Percentiles rank a stretch among this genome's conserved stretches.
phyloP scores from a whole-genome alignment of 2,113 vertebrate species.

The Amblyornis subalaris region DNA sequence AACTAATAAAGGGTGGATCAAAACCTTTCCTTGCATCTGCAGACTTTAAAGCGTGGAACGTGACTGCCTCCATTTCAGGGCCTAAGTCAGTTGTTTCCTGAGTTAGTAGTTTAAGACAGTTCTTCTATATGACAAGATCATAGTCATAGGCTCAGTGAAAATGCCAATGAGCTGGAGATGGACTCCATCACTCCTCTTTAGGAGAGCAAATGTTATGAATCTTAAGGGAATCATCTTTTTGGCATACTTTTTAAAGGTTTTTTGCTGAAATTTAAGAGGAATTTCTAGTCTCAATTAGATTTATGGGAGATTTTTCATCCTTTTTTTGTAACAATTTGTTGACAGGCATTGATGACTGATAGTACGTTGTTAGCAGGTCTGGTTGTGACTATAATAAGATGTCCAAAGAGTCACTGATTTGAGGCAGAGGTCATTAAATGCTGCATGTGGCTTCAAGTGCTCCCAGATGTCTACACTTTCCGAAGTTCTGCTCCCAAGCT shows the following conservation, averaged over 20 bases:
- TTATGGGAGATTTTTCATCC: neutral
- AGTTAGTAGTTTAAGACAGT: neutral
- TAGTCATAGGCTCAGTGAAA: neutral
- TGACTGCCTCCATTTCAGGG: neutral
- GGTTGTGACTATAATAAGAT: neutral
- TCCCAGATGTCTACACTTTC: neutral
- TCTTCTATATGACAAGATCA: neutral
- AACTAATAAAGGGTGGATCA: constrained; percentile 55
- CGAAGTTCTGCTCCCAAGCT: neutral
- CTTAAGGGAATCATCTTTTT: neutral
- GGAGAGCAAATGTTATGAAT: neutral
- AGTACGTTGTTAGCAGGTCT: neutral
- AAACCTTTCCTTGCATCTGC: constrained; percentile 5
- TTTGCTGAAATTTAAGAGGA: neutral
- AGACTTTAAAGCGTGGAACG: neutral
- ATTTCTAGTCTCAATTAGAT: neutral
- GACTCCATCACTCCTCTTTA: neutral
- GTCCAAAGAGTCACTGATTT: neutral
- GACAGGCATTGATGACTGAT: neutral
- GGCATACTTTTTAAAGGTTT: neutral
- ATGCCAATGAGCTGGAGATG: neutral
- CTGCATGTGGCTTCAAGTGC: neutral
- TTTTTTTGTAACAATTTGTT: neutral
- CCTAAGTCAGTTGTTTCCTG: neutral
- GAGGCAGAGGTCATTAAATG: neutral